Conservation (phyloP, 2,888 invertebrate species). For the Stramonita haemastoma region DNA sequence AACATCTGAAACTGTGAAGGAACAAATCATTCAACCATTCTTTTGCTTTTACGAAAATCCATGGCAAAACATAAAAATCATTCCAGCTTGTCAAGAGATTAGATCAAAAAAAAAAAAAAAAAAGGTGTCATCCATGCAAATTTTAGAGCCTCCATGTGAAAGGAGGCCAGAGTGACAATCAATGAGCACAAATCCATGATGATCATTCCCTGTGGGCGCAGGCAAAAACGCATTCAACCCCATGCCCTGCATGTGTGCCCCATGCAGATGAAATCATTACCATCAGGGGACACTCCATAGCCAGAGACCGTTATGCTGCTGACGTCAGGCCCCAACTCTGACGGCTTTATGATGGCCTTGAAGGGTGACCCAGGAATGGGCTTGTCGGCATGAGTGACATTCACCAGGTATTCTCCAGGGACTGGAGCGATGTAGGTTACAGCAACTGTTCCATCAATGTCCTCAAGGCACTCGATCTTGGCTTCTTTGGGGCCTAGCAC, state of each 20-base stretch:
- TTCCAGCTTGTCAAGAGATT: neutral
- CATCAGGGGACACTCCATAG: slow-evolving; percentile 75
- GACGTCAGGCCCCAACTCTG: slow-evolving; percentile 65
- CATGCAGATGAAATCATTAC: slow-evolving; percentile 61
- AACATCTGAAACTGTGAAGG: neutral
- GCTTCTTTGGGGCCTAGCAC: slow-evolving; percentile 77
- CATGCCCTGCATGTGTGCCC: slow-evolving; percentile 64
- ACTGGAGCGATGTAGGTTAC: slow-evolving; percentile 76
- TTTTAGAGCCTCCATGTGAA: neutral
- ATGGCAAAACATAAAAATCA: neutral
- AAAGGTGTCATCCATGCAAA: slow-evolving; percentile 16
- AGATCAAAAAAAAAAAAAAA: neutral
- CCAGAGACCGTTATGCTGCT: slow-evolving; percentile 74
- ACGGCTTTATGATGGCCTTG: slow-evolving; percentile 68
- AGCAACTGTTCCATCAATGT: slow-evolving; percentile 76
- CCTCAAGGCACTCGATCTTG: slow-evolving; percentile 76
- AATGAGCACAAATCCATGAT: neutral
- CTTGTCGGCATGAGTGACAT: slow-evolving; percentile 75
- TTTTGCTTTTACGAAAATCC: neutral
- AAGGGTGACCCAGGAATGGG: slow-evolving; percentile 76
- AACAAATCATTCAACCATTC: neutral
- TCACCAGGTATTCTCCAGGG: slow-evolving; percentile 76
- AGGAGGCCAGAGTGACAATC: neutral
- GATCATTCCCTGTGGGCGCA: neutral
- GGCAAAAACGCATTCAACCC: neutral